Base-by-base conservation (phyloP, 2,797 vertebrate species). In the Heteromormyrus szaboi region DNA sequence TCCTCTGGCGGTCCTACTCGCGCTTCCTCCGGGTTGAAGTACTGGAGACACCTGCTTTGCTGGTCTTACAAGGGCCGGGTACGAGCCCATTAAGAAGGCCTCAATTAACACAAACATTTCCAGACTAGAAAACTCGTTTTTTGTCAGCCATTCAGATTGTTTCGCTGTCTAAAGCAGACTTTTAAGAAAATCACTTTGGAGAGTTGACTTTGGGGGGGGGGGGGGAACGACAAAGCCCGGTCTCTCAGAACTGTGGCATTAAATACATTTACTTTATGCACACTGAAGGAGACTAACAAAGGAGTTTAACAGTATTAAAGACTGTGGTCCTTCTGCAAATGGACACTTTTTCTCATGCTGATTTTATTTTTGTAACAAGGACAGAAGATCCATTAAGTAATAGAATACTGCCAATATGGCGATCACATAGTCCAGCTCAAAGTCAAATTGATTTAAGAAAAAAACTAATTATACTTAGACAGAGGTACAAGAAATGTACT, bases 261-360 rank as follows among this genome's bases (percentile, higher is more conserved):
- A 86, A 86, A 56, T 41, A 59, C 29, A 33, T 86, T 41, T 86
- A 19, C 41, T 86, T 86, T 56, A 41, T 86, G 17, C 29, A 19
- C 8, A 56, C 53, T 86, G 6, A 22, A 44, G 85, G 53, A 41
- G 85, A 41, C 19, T 12, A 59, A 59, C 85, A 86, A 86, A 86
- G 14, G 19, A 86, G 85, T 12, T n/a, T 86, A 86, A 37, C 65
- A 51, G 14, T 53, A 76, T 33, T 25, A 81, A 53, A 33, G 12
- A 76, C 88, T 89, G 90, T 92, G 92, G 92, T 89, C 90, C 93
- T 93, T 92, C 88, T 90, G 88, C 83, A 54, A 89, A 89, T 37
- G 91, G 89, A 46, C 1, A 89, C 91, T 89, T 91, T 90, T 48
- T 86, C 22, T 59, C 59, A n/a, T 8, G 65, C 9, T 79, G 6